phyloP scores from a whole-genome alignment of 1,140 invertebrate species.

The Callitettix versicolor region DNA sequence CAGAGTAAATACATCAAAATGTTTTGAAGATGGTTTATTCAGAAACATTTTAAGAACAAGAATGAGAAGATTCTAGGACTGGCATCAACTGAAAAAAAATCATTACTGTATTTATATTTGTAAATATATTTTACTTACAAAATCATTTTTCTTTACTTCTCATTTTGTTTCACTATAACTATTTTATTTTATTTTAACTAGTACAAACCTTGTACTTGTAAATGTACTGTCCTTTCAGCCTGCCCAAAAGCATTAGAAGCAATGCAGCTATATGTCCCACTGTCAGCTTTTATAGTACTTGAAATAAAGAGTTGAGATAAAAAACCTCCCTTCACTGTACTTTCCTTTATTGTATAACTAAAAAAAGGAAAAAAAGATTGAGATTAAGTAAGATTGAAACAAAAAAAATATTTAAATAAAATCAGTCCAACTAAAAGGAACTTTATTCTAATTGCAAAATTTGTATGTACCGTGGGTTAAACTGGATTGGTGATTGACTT shows the following conservation, averaged over 20 bases:
- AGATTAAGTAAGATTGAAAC: neutral
- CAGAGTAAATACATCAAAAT: no score
- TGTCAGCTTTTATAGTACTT: slow-evolving; percentile 48
- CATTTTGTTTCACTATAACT: no score
- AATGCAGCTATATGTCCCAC: slow-evolving; percentile 55
- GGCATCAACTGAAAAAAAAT: no score
- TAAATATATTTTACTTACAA: no score
- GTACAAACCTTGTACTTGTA: slow-evolving; percentile 50
- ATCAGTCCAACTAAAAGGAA: slow-evolving; percentile 5
- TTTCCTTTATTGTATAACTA: slow-evolving; percentile 42
- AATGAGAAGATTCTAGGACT: no score
- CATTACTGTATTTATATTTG: no score
- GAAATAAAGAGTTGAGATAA: slow-evolving; percentile 48
- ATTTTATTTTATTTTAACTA: no score
- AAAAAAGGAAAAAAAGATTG: slow-evolving; percentile 6
- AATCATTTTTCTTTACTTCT: no score
- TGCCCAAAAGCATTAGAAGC: slow-evolving; percentile 57
- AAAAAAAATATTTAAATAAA: neutral
- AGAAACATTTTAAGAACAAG: no score
- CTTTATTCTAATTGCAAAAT: slow-evolving; percentile 23
- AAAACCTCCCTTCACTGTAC: slow-evolving; percentile 37
- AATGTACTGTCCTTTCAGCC: slow-evolving; percentile 49
- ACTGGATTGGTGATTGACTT: slow-evolving; percentile 34
- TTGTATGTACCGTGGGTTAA: slow-evolving; percentile 34
- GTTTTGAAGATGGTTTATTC: no score